These are phyloP conservation scores for Notolepis coatsorum DNA, from an alignment of 2,797 vertebrate species.

Conservation along the genomic window DNA sequence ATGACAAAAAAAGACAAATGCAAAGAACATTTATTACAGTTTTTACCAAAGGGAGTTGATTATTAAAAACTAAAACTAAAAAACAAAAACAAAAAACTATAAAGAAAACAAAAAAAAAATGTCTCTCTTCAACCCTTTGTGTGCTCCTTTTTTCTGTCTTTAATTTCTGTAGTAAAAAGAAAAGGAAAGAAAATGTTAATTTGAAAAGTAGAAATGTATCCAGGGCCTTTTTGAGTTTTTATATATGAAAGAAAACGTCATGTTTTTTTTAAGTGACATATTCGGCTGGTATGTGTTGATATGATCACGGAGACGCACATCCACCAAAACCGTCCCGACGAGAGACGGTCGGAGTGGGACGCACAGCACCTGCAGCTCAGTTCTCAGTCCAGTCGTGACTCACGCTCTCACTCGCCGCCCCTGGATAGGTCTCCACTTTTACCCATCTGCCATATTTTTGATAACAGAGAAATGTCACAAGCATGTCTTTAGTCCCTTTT, in stretches of 20 bases:
- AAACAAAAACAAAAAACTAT: too few relatives aligned
- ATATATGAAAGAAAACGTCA: constrained; percentile 66
- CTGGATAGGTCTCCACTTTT: constrained; percentile 83
- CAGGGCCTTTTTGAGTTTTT: constrained; percentile 80
- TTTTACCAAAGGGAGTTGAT: constrained; percentile 99
- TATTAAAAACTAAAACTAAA: constrained; percentile 63
- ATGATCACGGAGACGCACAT: constrained; percentile 63
- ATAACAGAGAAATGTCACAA: constrained; percentile 81
- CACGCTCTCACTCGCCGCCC: constrained; percentile 58
- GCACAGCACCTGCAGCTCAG: constrained; percentile 35
- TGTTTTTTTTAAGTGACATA: constrained; percentile 61
- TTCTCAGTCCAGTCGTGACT: constrained; percentile 33
- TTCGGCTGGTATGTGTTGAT: constrained; percentile 61
- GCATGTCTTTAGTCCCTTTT: constrained; percentile 87
- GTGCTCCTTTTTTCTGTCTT: constrained; percentile 68
- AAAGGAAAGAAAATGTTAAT: constrained; percentile 58
- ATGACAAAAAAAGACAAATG: constrained; percentile 74
- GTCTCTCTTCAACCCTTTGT: constrained; percentile 64
- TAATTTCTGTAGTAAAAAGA: constrained; percentile 72
- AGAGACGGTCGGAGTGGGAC: constrained; percentile 50
- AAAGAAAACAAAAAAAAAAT: too few relatives aligned
- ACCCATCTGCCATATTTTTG: constrained; percentile 80
- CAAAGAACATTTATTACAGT: constrained; percentile 91
- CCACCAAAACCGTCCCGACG: constrained; percentile 47
- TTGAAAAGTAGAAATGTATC: constrained; percentile 81